phyloP scores from a whole-genome alignment of 2,797 vertebrate genomes.

The Phalanger gymnotis region DNA sequence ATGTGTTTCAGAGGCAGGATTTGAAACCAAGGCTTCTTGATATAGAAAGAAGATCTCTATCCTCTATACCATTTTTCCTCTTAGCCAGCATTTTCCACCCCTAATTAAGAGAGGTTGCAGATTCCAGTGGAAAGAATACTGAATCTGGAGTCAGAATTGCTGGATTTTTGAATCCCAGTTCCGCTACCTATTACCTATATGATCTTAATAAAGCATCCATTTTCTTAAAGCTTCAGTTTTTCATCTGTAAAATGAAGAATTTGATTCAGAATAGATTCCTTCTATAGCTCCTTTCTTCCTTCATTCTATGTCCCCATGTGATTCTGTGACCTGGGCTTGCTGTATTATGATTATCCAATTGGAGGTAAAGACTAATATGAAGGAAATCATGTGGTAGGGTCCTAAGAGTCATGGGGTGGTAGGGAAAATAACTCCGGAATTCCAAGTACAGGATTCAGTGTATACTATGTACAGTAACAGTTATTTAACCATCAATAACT shows the following conservation, averaged over 20 bases:
- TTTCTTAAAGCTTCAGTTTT: neutral
- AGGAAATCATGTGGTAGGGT: neutral
- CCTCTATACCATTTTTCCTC: neutral
- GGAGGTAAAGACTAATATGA: neutral
- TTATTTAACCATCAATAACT: neutral
- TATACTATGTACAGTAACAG: neutral
- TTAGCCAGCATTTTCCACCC: neutral
- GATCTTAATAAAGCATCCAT: neutral
- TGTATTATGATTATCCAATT: neutral
- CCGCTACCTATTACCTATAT: neutral
- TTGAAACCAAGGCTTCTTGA: neutral
- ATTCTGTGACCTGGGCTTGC: neutral
- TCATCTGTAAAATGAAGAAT: neutral
- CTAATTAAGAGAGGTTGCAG: neutral
- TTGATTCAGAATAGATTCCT: neutral
- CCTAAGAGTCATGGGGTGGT: neutral
- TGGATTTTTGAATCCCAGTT: neutral
- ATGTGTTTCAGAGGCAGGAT: neutral
- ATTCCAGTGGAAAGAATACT: neutral
- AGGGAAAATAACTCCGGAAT: neutral
- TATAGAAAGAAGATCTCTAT: neutral
- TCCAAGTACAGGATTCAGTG: neutral
- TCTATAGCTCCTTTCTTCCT: neutral
- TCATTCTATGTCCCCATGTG: neutral
- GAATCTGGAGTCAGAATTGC: neutral